Conservation (phyloP, 2,888 invertebrate species). For the Nemotelus pantherinus region DNA sequence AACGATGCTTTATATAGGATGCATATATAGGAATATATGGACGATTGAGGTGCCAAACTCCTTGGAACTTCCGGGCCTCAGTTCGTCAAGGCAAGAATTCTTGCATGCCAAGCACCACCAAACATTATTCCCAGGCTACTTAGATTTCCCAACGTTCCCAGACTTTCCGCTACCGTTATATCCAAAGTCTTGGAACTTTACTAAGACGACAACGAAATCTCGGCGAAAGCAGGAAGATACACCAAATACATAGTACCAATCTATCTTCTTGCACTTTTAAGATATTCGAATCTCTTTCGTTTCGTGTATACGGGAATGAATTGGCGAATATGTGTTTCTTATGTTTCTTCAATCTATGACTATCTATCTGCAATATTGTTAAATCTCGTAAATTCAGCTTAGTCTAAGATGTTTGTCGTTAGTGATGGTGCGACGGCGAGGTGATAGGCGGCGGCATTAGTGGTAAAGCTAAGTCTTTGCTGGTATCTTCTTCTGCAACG, state of each 20-base stretch:
- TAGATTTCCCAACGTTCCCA: not conserved
- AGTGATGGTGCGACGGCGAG: not conserved
- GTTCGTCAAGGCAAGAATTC: too few relatives aligned
- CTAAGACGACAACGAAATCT: not conserved
- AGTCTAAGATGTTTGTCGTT: not conserved
- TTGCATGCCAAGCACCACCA: not conserved
- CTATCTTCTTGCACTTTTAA: conserved; percentile 23
- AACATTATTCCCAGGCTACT: not conserved
- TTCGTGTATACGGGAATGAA: not conserved
- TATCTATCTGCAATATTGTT: conserved; percentile 21
- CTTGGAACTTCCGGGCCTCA: too few relatives aligned
- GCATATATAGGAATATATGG: too few relatives aligned
- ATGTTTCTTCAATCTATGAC: not conserved
- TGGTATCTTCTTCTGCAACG: too few relatives aligned
- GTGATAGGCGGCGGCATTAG: too few relatives aligned
- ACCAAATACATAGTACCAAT: conserved; percentile 12
- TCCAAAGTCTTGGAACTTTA: not conserved
- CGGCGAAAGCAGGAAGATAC: conserved; percentile 13
- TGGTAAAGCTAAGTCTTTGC: too few relatives aligned
- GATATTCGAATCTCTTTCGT: conserved; percentile 12
- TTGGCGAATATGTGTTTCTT: conserved; percentile 1
- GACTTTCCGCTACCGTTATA: conserved; percentile 8
- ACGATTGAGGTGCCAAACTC: too few relatives aligned
- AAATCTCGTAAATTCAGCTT: conserved; percentile 5
- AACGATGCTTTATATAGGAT: too few relatives aligned